Evolutionary conservation across 1,140 invertebrate genomes (phyloP).

Genomic region (Melitaea cinxia): DNA sequence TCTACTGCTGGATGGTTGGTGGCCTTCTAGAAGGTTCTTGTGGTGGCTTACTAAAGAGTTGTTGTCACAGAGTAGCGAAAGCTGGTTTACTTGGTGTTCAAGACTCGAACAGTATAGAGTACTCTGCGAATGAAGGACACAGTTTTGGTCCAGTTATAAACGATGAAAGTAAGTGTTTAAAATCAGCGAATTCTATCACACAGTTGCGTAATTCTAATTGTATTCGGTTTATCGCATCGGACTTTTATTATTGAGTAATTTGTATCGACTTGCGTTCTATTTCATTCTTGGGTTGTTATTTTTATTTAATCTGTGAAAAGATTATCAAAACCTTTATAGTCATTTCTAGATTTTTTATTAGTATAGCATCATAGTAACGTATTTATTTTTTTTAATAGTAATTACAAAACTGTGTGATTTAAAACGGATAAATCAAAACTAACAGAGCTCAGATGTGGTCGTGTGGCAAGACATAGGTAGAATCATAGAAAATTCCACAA

Average conservation of each 20-base stretch:
- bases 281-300: not conserved
- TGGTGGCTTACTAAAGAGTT: slow-evolving; percentile 91
- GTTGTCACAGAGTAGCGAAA: slow-evolving; percentile 91
- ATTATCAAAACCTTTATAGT: too few species aligned
- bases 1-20: slow-evolving; percentile 95
- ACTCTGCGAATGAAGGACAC: slow-evolving; percentile 53
- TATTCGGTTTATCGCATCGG: slow-evolving; percentile 3
- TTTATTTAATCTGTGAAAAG: not conserved
- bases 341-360: too few species aligned
- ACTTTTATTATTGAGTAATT: not conserved
- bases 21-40: slow-evolving; percentile 93
- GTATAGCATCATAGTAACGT: too few species aligned
- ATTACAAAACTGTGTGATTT: slow-evolving; percentile 54
- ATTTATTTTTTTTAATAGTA: not conserved
- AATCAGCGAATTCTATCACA: slow-evolving; percentile 39
- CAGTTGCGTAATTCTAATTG: slow-evolving; percentile 46
- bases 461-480: slow-evolving; percentile 78
- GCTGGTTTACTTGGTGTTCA: slow-evolving; percentile 86
- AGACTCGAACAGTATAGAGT: slow-evolving; percentile 76
- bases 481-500: slow-evolving; percentile 43
- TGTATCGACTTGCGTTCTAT: not conserved
- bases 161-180: slow-evolving; percentile 86
- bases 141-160: slow-evolving; percentile 87
- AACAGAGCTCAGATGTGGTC: slow-evolving; percentile 77
- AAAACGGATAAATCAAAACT: slow-evolving; percentile 44